Evolutionary conservation across 2,797 vertebrate species (phyloP), one percentile per base, ranked within the genome.

Genomic region (Mallotus villosus): DNA sequence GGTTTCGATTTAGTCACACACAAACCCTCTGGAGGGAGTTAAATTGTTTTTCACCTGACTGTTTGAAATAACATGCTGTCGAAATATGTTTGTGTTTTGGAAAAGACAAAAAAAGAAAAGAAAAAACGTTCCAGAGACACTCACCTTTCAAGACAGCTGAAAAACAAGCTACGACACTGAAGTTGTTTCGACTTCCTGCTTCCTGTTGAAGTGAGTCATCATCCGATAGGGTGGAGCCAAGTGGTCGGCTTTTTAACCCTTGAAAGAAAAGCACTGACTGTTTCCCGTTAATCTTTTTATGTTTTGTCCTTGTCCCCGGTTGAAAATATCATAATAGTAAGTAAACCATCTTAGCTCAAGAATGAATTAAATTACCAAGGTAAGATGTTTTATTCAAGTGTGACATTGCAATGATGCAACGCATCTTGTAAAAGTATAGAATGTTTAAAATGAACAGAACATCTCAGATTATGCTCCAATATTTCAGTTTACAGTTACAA

Each of bases 121-220:
- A 34, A 34, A 34, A 34, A 46, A 46, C 41, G 41, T 63, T 12
- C 8, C 1, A 82, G 63, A 24, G 12, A 73, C 53, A 80, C 79
- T n/a, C 73, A 87, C 85, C 82, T 82, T 53, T 41, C 8, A 9
- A 2, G 53, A 55, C 22, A 32, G 37, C 69, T 27, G 16, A 3
- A 68, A 22, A 64, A 24, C 12, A 49, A 57, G 17, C 19, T 59
- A 22, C 63, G 51, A 72, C 51, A 41, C 19, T 21, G 7, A n/a
- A n/a, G 17, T 4, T 32, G 49, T 0, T 19, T 67, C 1, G 67
- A 73, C 82, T 91, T 91, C 84, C 90, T 86, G 55, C 68, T 90
- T 88, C 83, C 84, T 83, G 79, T 81, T 81, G 2, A 78, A 76
- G 2, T 78, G 79, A 81, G 81, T 88, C 87, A 49, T 16, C 6